Percentiles rank a stretch among this genome's conserved stretches.
phyloP scores from a whole-genome alignment of 1,140 invertebrate genomes.

The Neodiprion virginianus region DNA sequence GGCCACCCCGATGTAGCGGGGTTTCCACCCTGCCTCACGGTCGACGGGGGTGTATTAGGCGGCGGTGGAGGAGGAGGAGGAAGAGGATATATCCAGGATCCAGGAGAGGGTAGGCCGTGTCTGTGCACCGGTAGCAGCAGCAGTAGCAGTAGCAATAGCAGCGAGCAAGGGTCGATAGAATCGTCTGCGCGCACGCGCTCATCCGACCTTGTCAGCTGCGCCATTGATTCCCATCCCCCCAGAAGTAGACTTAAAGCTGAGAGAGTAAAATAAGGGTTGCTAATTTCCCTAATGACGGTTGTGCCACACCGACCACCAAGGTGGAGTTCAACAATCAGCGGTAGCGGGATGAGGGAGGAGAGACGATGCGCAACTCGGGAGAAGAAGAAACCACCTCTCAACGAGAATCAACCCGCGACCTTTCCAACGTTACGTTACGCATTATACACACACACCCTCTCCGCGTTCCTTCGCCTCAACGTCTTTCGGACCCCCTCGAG shows the following conservation, averaged over 20 bases:
- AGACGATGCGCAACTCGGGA: too few species aligned
- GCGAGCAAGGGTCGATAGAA: constrained; percentile 53
- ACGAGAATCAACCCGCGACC: not conserved
- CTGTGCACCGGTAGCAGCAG: constrained; percentile 44
- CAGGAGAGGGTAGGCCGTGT: constrained; percentile 53
- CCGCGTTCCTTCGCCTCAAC: not conserved
- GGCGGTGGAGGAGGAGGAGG: constrained; percentile 28
- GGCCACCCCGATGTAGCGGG: constrained; percentile 42
- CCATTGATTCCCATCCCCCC: constrained; percentile 48
- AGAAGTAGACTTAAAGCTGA: constrained; percentile 53
- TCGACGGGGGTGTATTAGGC: constrained; percentile 24
- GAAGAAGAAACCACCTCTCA: not conserved
- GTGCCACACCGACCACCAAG: not conserved
- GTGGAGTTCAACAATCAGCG: not conserved
- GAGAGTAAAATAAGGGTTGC: constrained; percentile 38
- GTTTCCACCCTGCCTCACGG: constrained; percentile 11
- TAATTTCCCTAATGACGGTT: constrained; percentile 40
- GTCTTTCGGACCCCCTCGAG: not conserved
- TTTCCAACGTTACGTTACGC: constrained; percentile 3
- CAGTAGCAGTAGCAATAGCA: too few species aligned
- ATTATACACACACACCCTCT: not conserved
- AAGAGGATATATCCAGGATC: constrained; percentile 13
- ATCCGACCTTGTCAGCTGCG: constrained; percentile 55
- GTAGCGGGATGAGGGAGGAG: too few species aligned
- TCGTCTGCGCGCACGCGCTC: constrained; percentile 57